These are phyloP conservation scores for Lithophane semibrunnea DNA, from an alignment of 2,888 invertebrate species.

Conservation along the genomic window DNA sequence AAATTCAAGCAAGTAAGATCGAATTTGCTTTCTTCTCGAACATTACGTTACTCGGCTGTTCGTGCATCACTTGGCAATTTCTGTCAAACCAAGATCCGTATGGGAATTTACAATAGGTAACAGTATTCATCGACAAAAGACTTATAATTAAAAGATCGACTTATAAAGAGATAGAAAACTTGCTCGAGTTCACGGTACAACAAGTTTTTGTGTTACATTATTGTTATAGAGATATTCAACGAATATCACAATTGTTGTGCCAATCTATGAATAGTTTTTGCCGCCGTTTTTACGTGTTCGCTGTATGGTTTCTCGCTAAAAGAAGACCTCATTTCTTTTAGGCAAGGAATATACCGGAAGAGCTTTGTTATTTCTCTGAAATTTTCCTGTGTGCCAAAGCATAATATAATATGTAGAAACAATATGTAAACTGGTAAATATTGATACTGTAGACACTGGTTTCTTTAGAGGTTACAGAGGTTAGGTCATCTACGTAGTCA, in stretches of 20 bases:
- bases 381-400: neutral
- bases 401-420: neutral
- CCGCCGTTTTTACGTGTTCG: neutral
- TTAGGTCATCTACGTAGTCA: neutral
- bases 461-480: neutral
- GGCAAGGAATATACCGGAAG: too few relatives aligned
- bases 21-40: neutral
- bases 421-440: neutral
- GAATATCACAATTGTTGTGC: slow-evolving; percentile 42
- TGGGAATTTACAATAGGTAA: slow-evolving; percentile 7
- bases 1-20: neutral
- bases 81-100: neutral
- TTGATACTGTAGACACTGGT: neutral
- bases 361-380: neutral
- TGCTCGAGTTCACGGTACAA: slow-evolving; percentile 10
- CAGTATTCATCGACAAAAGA: slow-evolving; percentile 10
- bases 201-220: slow-evolving; percentile 37
- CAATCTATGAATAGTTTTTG: neutral
- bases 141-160: slow-evolving; percentile 35
- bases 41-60: neutral
- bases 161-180: slow-evolving; percentile 38
- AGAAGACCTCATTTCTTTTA: neutral
- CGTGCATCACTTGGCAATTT: neutral
- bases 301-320: neutral
- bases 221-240: slow-evolving; percentile 43